Evolutionary conservation across 2,113 vertebrate species (phyloP), one percentile per base, ranked within the genome.

Genomic region (Otis tarda): DNA sequence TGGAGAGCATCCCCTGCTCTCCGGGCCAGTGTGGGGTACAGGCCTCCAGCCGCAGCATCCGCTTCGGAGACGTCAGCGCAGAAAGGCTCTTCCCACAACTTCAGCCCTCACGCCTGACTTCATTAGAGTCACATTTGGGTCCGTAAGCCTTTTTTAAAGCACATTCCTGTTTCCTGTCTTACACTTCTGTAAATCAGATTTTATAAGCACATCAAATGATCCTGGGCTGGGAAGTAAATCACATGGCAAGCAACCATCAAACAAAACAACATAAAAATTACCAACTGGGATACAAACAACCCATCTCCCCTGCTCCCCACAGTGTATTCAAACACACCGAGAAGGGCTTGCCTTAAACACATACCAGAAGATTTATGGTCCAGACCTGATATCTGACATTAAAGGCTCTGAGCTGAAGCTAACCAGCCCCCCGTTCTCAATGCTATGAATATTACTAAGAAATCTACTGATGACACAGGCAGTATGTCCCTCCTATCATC

Each of bases 21-120:
- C 61, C 49, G 3, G 4, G 30, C 39, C 20, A 25, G n/a, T 0
- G 4, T 4, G 10, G 20, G 16, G 27, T 10, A 74, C 28, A 45
- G 41, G 31, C 13, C 47, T 35, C 57, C 22, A n/a, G 81, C 7
- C 0, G 1, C 15, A 47, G 37, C 56, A 75, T 25, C 35, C 1
- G 14, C 18, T 74, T 19, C 49, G 10, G n/a, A 82, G 28, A 75
- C 18, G 23, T 50, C n/a, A 14, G 10, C 1, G 8, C 45, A 69
- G 18, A 57, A 83, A 65, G 75, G 10, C 73, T 87, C 79, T 64
- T 73, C 35, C 16, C 59, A 76, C 43, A 93, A 43, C 10, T 47
- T 83, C 59, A 83, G 25, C 33, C 18, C 60, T 71, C 31, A 17
- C 27, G 24, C 5, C 56, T 25, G 19, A 57, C 10, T 23, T 73